Base-by-base conservation (phyloP, 2,888 invertebrate genomes). In the Hoplodrina ambigua region DNA sequence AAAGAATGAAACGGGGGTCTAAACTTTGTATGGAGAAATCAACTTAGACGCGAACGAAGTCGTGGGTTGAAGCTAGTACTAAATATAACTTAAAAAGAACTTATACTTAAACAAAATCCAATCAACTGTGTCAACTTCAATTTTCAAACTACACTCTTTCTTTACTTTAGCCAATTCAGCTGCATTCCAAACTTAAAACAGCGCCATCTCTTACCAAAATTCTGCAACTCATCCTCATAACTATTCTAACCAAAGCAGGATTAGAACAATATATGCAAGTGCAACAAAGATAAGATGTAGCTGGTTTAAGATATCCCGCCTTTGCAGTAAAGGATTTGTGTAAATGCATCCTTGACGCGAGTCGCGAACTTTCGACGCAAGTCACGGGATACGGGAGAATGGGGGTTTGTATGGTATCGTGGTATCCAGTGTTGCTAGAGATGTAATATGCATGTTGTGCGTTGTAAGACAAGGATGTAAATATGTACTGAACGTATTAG, bases 321-420 rank as follows among this genome's bases (percentile, higher is more conserved):
- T 81, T 82, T 82, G 80, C 50, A 67, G 72, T 74, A 78, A 79
- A 81, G 86, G 87, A 85, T 86, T 87, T 84, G 84, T 78, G 80
- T 81, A 79, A 75, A 64, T 73, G 81, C 75, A 79, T 75, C 57
- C 78, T 73, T 69, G 75, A 72, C 62, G 66, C 52, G 44, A 69
- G 72, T 44, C 66, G 65, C 44, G 61, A 46, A 37, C 53, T 30
- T 68, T 20, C 20, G 67, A 52, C 19, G 20, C 69, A 81, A 72
- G 64, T 68, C 60, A 71, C 0, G 46, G 20, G 74, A 69, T 60
- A 71, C 0, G 46, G 20, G 74, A 69, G 55, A 57, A 49, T 52
- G 13, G 25, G 10, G 37, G 49, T 62, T 69, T 68, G 33, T 68
- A 49, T 8, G 30, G 49, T n/a, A 52, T 52, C 52, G 0, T 15